Evolutionary conservation across 1,140 invertebrate species (phyloP), one percentile per base, ranked within the genome.

Genomic region (Calephelis nemesis): DNA sequence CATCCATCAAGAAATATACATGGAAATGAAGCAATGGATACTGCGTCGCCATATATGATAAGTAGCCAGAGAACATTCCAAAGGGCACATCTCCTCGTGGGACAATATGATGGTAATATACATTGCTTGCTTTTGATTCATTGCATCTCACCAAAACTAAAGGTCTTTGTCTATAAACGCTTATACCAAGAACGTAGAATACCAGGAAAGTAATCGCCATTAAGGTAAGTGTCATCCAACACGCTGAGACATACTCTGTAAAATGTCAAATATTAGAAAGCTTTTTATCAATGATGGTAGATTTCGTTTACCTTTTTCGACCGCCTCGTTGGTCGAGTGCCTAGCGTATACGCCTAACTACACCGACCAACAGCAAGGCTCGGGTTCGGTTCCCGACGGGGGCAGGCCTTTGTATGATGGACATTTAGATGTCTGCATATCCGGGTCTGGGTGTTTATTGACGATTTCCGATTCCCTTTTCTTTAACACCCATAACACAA

Each of bases 171-270:
- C 78, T 71, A 63, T 85, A 83, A 10, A 73, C 74, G 47, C 77
- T 82, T 63, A 85, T 79, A 6, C 79, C 84, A 39, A 88, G 68
- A 19, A 74, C 78, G 62, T 84, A 88, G 71, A 88, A 84, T 11
- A 84, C 76, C 4, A 88, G 65, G 65, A 88, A 85, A 9, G 84
- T 82, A 72, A 88, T 82, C 48, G 80, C 80, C 12, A 90, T 60
- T 47, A 90, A 65, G 47, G 84, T 82, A 9, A 83, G 52, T 15
- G 85, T 82, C 82, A 90, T 87, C 88, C 88, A 88, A 72, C 80
- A 88, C 9, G 85, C 79, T 10, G 84, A 87, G 19, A 88, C 65
- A 58, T 81, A 79, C 72, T 90, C 88, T 90, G 86, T 45, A 87
- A 88, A 42, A 10, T 9, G 50, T 40, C 50, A 73, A 71, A 11